Percentiles rank a stretch among this genome's conserved stretches.
Evolutionary conservation across 2,113 vertebrate genomes (phyloP).

Genomic region (Aldabrachelys gigantea): DNA sequence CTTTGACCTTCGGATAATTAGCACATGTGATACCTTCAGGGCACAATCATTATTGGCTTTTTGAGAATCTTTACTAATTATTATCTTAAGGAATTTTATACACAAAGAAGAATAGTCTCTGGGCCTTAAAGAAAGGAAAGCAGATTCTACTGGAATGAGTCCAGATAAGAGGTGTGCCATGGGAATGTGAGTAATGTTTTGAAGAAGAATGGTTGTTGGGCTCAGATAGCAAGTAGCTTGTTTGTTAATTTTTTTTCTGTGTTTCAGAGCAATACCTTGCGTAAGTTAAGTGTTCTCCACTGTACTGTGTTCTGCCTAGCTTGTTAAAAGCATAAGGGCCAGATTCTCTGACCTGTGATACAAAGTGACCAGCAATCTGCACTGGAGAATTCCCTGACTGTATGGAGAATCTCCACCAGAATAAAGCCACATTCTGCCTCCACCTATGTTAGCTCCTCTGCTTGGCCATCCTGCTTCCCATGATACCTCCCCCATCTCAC

Average conservation of each 20-base stretch:
- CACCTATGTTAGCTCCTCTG: background rate
- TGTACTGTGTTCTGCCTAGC: background rate
- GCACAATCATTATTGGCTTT: background rate
- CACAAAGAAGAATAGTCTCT: background rate
- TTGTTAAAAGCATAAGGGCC: background rate
- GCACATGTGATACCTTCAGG: background rate
- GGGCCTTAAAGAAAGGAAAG: background rate
- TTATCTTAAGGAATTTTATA: slow-evolving; percentile 29
- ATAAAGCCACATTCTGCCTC: background rate
- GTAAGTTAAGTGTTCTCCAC: background rate
- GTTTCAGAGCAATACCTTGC: background rate
- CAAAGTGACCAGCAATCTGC: background rate
- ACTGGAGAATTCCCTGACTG: background rate
- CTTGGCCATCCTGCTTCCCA: background rate
- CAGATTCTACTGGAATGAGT: background rate
- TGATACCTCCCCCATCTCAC: no score
- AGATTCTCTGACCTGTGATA: background rate
- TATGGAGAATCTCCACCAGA: accelerated
- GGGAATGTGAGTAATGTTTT: accelerated
- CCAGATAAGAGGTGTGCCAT: background rate
- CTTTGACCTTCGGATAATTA: background rate
- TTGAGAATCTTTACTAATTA: slow-evolving; percentile 38
- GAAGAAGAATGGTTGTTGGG: background rate
- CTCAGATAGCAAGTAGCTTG: background rate
- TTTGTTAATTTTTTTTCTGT: accelerated